Evolutionary conservation across 1,140 invertebrate species (phyloP).

Genomic region (Tetramorium alpestre): DNA sequence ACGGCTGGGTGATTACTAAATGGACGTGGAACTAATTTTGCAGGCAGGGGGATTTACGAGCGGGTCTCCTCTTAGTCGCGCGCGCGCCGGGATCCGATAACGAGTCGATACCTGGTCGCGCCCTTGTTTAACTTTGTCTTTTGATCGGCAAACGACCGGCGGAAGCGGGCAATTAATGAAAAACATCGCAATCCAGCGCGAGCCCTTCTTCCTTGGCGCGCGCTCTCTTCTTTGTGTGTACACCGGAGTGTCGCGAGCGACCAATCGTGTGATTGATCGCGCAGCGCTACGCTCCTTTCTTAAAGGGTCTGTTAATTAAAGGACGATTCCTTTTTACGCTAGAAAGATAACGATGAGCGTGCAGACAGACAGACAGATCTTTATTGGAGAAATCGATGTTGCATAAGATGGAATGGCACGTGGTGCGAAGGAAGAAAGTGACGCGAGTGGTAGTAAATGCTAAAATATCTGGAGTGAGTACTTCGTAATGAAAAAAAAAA

Average conservation of each 20-base stretch:
- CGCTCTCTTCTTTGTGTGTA: not conserved
- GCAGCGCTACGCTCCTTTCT: conserved; percentile 32
- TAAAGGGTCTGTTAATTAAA: conserved; percentile 64
- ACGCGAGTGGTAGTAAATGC: not conserved
- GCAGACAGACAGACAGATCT: conserved; percentile 30
- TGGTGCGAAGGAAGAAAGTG: not conserved
- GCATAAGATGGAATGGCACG: conserved; percentile 28
- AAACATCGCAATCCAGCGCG: conserved; percentile 62
- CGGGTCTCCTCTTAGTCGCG: not conserved
- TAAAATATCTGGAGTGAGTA: not conserved
- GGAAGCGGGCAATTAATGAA: conserved; percentile 70
- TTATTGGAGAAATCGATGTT: conserved; percentile 26
- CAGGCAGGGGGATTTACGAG: conserved; percentile 31
- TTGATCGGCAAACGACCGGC: conserved; percentile 64
- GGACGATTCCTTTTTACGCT: conserved; percentile 24
- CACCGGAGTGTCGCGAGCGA: conserved; percentile 1
- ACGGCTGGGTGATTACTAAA: conserved; percentile 73
- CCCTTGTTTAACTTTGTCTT: conserved; percentile 73
- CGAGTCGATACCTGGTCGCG: conserved; percentile 66
- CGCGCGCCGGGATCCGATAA: conserved; percentile 58
- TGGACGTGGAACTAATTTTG: conserved; percentile 71
- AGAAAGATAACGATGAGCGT: conserved; percentile 44
- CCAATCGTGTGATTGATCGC: conserved; percentile 66
- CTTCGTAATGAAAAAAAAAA: not conserved
- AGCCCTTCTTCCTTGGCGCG: not conserved